Percentiles rank a stretch among this genome's conserved stretches.
phyloP scores from a whole-genome alignment of 35 echinoderm and acorn worm genomes.

The Heliocidaris erythrogramma region DNA sequence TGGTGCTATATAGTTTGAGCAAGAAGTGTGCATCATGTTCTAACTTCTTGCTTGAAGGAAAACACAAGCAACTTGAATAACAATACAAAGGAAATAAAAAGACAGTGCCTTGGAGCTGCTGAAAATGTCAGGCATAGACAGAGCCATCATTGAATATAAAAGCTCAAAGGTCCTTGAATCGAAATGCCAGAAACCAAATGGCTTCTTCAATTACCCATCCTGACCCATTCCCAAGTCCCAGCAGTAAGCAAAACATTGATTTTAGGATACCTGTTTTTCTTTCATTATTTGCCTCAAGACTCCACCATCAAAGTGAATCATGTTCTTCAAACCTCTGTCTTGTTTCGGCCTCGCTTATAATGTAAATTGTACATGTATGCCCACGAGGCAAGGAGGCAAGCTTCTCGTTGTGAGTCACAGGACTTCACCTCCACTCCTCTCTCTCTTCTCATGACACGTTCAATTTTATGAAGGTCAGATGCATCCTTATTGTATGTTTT shows the following conservation, averaged over 20 bases:
- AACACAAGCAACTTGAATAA: background rate
- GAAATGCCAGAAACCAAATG: background rate
- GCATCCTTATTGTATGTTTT: no score
- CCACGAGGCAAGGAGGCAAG: background rate
- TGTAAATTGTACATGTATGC: background rate
- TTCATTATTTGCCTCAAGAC: background rate
- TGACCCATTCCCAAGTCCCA: background rate
- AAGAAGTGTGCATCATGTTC: background rate
- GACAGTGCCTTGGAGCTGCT: background rate
- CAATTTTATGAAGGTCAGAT: background rate
- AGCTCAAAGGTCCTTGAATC: background rate
- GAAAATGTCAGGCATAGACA: background rate
- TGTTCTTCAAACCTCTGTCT: background rate
- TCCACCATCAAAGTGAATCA: slow-evolving; percentile 10
- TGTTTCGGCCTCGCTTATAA: background rate
- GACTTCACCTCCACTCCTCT: background rate
- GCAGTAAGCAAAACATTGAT: background rate
- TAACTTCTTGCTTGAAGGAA: background rate
- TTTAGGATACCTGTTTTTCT: background rate
- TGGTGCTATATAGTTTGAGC: background rate
- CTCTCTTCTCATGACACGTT: background rate
- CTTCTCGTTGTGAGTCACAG: background rate
- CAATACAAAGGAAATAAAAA: background rate
- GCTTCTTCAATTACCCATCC: background rate
- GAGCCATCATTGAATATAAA: no score